Conservation (phyloP, 92 coral and sea anemone species). For the Montipora capitata region DNA sequence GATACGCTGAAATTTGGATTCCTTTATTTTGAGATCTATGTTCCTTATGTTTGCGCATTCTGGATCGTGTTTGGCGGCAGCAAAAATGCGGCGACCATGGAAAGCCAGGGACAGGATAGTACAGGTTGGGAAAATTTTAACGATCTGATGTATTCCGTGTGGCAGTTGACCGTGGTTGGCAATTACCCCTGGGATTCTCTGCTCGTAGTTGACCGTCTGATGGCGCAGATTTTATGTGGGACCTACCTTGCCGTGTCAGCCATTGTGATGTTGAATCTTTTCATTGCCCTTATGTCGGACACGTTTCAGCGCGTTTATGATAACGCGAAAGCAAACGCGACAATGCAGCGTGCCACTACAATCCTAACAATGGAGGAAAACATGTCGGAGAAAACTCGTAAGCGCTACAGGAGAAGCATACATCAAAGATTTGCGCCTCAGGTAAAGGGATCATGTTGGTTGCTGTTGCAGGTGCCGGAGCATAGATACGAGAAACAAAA, state of each 20-base stretch:
- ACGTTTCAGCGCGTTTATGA: conserved; percentile 99
- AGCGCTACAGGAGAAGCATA: conserved; percentile 72
- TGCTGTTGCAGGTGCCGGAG: no score
- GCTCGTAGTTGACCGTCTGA: conserved; percentile 87
- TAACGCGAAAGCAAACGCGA: conserved; percentile 98
- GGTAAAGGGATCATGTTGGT: conserved; percentile 55
- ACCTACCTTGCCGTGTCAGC: conserved; percentile 95
- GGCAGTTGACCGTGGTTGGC: conserved; percentile 97
- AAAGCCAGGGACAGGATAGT: conserved; percentile 58
- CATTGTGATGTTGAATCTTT: conserved; percentile 91
- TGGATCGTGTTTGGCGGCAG: conserved; percentile 97
- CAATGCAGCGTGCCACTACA: conserved; percentile 97
- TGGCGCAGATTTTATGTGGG: conserved; percentile 99
- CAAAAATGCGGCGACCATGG: conserved; percentile 87
- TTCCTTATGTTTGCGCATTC: conserved; percentile 97
- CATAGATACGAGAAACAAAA: no score
- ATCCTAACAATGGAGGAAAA: conserved; percentile 88
- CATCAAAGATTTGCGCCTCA: conserved; percentile 87
- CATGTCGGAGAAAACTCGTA: conserved; percentile 83
- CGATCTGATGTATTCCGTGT: conserved; percentile 96
- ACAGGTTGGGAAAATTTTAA: conserved; percentile 87
- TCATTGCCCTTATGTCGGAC: conserved; percentile 99
- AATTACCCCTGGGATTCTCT: conserved; percentile 97
- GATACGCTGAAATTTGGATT: conserved; percentile 94
- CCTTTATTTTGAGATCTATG: conserved; percentile 87